phyloP scores from a whole-genome alignment of 1,140 invertebrate species.

The Drosophila burlai region DNA sequence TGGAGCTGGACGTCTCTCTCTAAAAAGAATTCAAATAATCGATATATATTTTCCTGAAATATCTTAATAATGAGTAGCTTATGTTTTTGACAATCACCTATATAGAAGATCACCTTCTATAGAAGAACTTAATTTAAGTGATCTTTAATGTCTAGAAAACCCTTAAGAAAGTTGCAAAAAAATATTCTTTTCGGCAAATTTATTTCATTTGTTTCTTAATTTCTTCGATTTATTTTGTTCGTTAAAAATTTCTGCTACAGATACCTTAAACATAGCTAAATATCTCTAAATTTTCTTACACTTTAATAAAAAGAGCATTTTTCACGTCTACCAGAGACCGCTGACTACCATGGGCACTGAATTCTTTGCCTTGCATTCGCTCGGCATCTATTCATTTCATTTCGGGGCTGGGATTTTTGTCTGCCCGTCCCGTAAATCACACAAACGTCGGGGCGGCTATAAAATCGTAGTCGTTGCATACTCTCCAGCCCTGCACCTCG shows the following conservation, averaged over 20 bases:
- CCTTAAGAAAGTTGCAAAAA: too few relatives aligned
- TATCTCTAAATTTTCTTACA: too few relatives aligned
- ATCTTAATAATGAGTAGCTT: too few relatives aligned
- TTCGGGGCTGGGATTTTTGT: conserved; percentile 49
- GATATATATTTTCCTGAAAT: background rate
- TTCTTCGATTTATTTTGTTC: too few relatives aligned
- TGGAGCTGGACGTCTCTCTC: background rate
- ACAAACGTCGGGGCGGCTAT: conserved; percentile 64
- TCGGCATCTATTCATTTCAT: conserved; percentile 43
- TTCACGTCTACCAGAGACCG: background rate
- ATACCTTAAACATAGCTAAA: too few relatives aligned
- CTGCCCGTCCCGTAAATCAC: conserved; percentile 68
- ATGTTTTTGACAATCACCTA: background rate
- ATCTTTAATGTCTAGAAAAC: background rate
- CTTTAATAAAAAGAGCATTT: conserved; percentile 2
- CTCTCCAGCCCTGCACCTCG: conserved; percentile 50
- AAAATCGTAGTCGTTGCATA: conserved; percentile 63
- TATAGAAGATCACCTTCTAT: too few relatives aligned
- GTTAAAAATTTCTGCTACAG: too few relatives aligned
- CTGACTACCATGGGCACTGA: conserved; percentile 1
- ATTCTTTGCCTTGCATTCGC: conserved; percentile 18
- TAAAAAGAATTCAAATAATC: background rate
- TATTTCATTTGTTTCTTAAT: background rate
- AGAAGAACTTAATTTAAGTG: background rate
- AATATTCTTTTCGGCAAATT: too few relatives aligned